Evolutionary conservation across 2,113 vertebrate genomes (phyloP).

Genomic region (Trogon surrucura): DNA sequence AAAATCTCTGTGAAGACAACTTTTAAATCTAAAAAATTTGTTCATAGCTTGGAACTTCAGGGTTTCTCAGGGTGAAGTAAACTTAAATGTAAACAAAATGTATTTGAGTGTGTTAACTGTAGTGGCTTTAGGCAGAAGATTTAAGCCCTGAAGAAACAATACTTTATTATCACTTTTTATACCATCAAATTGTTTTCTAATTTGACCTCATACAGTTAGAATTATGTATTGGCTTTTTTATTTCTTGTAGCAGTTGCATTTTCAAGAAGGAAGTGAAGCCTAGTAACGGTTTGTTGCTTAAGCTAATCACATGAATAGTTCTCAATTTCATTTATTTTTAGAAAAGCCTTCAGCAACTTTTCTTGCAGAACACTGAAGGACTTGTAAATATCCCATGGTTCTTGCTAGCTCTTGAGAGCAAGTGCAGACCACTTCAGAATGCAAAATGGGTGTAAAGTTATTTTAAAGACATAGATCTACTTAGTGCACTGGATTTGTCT

Average conservation of each 20-base stretch:
- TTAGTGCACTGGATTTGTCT: not conserved
- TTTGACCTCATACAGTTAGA: not conserved
- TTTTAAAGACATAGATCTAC: not conserved
- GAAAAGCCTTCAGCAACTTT: not conserved
- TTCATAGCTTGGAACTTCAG: not conserved
- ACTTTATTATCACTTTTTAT: not conserved
- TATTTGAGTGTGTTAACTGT: not conserved
- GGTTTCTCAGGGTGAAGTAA: not conserved
- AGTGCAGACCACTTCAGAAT: not conserved
- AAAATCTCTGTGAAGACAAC: not conserved
- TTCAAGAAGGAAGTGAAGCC: not conserved
- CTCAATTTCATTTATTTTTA: not conserved
- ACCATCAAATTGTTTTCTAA: not conserved
- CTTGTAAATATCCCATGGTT: not conserved
- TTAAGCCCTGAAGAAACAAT: not conserved
- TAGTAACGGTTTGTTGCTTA: not conserved
- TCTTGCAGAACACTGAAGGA: not conserved
- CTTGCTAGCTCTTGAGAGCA: not conserved
- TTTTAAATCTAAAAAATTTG: not conserved
- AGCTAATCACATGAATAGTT: not conserved
- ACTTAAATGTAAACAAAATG: not conserved
- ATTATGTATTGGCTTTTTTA: not conserved
- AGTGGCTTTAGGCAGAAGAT: not conserved
- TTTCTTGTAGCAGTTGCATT: not conserved
- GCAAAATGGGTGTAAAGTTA: not conserved